Evolutionary conservation across 2,797 vertebrate species (phyloP).

Genomic region (Thalassophryne amazonica): DNA sequence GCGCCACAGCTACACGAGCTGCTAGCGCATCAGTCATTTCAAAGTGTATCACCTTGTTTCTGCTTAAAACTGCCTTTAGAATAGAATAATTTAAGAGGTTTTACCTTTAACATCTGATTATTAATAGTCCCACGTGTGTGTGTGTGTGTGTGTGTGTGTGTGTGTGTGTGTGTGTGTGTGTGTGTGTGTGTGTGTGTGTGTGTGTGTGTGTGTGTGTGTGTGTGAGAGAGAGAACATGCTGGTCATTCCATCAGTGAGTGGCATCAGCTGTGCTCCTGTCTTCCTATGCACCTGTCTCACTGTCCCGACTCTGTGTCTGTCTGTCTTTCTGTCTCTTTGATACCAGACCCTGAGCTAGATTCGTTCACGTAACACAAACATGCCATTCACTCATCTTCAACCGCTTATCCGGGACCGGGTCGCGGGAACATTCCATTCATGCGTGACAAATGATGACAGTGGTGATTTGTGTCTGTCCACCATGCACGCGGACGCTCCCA

Average conservation of each 20-base stretch:
- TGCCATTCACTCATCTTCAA: too few relatives aligned
- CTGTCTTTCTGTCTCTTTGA: background rate
- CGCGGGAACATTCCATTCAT: background rate
- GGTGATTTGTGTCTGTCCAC: background rate
- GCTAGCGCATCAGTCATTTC: too few relatives aligned
- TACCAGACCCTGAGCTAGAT: background rate
- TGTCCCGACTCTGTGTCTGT: background rate
- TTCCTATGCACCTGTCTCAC: conserved; percentile 12
- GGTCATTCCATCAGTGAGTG: conserved; percentile 49
- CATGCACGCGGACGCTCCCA: conserved; percentile 20
- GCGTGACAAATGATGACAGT: background rate
- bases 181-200: conserved; percentile 1
- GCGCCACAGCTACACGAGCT: too few relatives aligned
- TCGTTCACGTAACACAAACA: background rate
- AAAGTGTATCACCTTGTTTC: too few relatives aligned
- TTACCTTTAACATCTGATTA: too few relatives aligned
- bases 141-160: background rate
- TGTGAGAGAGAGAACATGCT: conserved; percentile 35
- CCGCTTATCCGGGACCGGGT: too few relatives aligned
- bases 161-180: background rate
- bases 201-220: conserved; percentile 13
- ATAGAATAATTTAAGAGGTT: too few relatives aligned
- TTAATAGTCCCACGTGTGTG: too few relatives aligned
- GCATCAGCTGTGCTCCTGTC: conserved; percentile 59
- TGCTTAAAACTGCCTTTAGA: too few relatives aligned